Evolutionary conservation across 2,797 vertebrate genomes (phyloP), one percentile per base, ranked within the genome.

Genomic region (Pangasius sanitwongsei): DNA sequence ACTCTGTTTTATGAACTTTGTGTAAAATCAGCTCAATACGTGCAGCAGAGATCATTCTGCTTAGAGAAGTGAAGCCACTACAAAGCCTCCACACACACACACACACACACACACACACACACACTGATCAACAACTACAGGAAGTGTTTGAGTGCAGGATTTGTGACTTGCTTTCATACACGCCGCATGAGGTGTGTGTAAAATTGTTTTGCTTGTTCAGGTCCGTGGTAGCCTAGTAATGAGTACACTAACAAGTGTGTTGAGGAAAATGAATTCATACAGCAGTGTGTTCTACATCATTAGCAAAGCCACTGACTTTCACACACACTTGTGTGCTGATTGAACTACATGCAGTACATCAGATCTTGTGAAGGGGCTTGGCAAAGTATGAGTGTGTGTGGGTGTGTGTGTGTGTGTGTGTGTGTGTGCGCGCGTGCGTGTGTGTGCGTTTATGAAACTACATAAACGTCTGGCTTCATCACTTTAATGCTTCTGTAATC

Each of bases 401-500:
- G 37, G 23, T 53, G 59, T 61, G 18, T 61, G 25, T 23, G 28
- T 61, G 8, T 28, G 55, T 65, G 20, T 63, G 44, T 37, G 23
- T n/a, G 34, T 88, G 18, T 53, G 59, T 67, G 18, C 53, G 25
- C 16, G 25, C 53, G 8, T 20, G 53, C 57, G 20, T 37, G 44
- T 37, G 23, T n/a, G 34, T 88, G 18, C 44, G 6, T 44, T 13
- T 63, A 15, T 37, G 59, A 2, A 11, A 23, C 20, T 41, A 34
- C 61, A 48, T 37, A n/a, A 80, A 48, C n/a, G 50, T 53, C 77
- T 67, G 74, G 50, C 83, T 86, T 91, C 75, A 84, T 89, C 74
- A 89, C 34, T 74, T 81, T 16, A 87, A 90, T 85, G 80, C 72
- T 34, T 89, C 83, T 65, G 87, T 90, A 89, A 85, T 90, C 81